Base-by-base conservation (phyloP, 2,797 vertebrate genomes). In the Phoeniculus purpureus region DNA sequence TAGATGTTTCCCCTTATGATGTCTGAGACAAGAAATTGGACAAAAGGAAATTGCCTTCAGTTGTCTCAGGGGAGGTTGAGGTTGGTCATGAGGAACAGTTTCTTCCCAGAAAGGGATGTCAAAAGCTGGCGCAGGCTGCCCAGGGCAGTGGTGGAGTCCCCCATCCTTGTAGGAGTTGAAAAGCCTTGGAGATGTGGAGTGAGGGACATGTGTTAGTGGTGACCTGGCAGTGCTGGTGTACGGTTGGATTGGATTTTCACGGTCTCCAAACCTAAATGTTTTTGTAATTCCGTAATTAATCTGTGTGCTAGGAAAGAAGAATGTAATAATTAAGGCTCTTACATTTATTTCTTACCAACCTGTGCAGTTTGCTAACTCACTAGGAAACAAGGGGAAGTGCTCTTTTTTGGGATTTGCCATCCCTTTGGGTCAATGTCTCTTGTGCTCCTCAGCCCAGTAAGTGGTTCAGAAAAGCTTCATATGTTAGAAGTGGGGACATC, bases 381-480 rank as follows among this genome's bases (percentile, higher is more conserved):
- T 22, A 20, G 58, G 50, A 45, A 82, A 47, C 6, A 16, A 40
- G 2, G 20, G 26, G 32, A 50, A 45, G 11, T 31, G 37, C 58
- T 66, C 14, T 55, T 64, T 23, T 32, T n/a, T 12, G 37, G n/a
- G 8, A n/a, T 50, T 70, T 85, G 20, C 59, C 12, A 2, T 48
- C 22, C 26, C 29, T 70, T 27, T 13, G 29, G 22, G 21, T 47
- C 48, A 59, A 6, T 12, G 8, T 34, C 18, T 48, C 14, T 77
- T 6, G 2, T 52, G 37, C 25, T 81, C 8, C 61, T 77, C 47
- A 78, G 19, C 31, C 31, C 26, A 26, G 25, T 5, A 47, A 43
- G 34, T 0, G 0, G 7, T n/a, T 68, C 32, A n/a, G 32, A 54
- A 66, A 54, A 59, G 40, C 34, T 54, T 23, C 3, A 0, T 32